phyloP scores from a whole-genome alignment of 2,797 vertebrate genomes.

The Hyperoplus lanceolatus region DNA sequence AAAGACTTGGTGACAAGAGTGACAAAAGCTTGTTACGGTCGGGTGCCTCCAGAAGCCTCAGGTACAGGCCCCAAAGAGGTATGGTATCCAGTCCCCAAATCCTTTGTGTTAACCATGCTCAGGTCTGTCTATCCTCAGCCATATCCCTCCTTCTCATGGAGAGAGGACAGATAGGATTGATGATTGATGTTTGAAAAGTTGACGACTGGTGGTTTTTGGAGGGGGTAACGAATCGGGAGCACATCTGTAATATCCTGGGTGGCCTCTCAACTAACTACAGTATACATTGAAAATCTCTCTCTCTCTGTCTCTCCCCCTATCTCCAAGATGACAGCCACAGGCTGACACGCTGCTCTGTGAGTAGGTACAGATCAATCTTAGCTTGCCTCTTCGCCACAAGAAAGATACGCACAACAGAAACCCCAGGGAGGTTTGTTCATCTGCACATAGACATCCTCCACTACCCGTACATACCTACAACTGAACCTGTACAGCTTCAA shows the following conservation, averaged over 20 bases:
- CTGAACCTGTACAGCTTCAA: constrained; percentile 20
- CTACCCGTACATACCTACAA: not conserved
- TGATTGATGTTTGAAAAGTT: constrained; percentile 71
- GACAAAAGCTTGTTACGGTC: constrained; percentile 61
- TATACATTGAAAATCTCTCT: constrained; percentile 60
- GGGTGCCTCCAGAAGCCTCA: constrained; percentile 44
- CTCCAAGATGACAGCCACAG: constrained; percentile 58
- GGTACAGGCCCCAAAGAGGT: constrained; percentile 36
- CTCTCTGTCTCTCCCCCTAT: constrained; percentile 39
- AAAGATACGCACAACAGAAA: constrained; percentile 16
- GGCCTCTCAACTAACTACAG: constrained; percentile 56
- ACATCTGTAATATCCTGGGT: constrained; percentile 64
- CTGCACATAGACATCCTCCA: constrained; percentile 17
- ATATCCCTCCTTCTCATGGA: constrained; percentile 29
- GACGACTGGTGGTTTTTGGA: constrained; percentile 60
- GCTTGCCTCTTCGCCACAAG: constrained; percentile 21
- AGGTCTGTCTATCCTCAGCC: constrained; percentile 48
- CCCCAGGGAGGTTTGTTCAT: constrained; percentile 7
- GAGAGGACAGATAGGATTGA: constrained; percentile 44
- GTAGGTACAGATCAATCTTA: constrained; percentile 52
- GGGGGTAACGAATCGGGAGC: constrained; percentile 70
- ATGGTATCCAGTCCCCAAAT: constrained; percentile 31
- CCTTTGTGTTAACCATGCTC: constrained; percentile 41
- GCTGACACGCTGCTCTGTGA: constrained; percentile 45
- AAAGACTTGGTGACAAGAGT: constrained; percentile 71